A percentile compares a stretch with the other conserved stretches of the same genome.
These are phyloP conservation scores for Epinephelus malabaricus DNA, from an alignment of 2,797 vertebrate species.

Conservation along the genomic window DNA sequence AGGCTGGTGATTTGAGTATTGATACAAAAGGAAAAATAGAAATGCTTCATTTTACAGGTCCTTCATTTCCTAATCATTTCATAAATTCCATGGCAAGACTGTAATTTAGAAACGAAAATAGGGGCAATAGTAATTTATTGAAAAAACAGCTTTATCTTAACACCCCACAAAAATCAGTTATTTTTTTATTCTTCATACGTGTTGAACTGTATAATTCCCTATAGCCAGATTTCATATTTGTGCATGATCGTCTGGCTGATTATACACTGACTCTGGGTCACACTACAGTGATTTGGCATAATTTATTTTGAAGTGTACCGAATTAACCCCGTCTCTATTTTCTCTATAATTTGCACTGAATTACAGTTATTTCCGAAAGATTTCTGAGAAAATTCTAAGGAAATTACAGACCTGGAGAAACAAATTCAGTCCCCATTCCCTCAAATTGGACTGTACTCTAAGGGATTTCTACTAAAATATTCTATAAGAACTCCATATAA, in stretches of 20 bases:
- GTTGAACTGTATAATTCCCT: background rate
- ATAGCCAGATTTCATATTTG: background rate
- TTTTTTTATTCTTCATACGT: background rate
- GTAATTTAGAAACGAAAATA: background rate
- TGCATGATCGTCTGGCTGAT: background rate
- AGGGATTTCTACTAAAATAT: background rate
- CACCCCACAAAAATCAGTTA: background rate
- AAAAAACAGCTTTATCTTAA: background rate
- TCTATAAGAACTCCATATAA: background rate
- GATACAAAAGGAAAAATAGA: background rate
- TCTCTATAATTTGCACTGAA: conserved; percentile 16
- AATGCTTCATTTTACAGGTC: background rate
- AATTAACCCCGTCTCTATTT: conserved; percentile 11
- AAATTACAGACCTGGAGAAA: conserved; percentile 13
- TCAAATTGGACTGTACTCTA: background rate
- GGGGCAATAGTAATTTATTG: background rate
- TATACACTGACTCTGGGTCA: background rate
- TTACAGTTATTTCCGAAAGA: conserved; percentile 1
- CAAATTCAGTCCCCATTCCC: background rate
- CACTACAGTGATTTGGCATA: background rate
- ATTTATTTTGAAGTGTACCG: conserved; percentile 11
- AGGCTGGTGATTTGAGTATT: background rate
- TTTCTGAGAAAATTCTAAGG: background rate
- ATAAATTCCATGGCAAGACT: background rate
- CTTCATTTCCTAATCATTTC: background rate